Conservation (phyloP, 2,888 invertebrate genomes). For the Dioctria rufipes region DNA sequence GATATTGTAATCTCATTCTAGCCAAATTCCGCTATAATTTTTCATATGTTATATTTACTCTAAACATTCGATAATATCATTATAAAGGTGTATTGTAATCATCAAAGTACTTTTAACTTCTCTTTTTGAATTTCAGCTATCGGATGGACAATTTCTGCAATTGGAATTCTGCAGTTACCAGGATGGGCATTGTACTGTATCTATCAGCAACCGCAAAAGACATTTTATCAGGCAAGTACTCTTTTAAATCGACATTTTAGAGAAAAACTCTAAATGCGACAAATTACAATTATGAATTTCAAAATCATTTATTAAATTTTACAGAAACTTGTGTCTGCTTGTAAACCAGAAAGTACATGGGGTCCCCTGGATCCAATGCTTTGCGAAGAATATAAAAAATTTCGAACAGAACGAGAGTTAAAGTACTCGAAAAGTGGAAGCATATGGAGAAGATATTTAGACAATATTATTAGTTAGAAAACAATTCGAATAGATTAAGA, state of each 20-base stretch:
- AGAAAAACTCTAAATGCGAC: too few species aligned
- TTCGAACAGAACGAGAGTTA: slow-evolving; percentile 53
- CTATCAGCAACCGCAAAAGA: slow-evolving; percentile 65
- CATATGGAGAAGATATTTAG: slow-evolving; percentile 61
- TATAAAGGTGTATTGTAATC: too few species aligned
- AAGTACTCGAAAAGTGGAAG: slow-evolving; percentile 32
- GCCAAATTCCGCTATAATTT: too few species aligned
- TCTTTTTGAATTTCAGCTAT: slow-evolving; percentile 62
- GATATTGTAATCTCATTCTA: too few species aligned
- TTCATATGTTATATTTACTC: too few species aligned
- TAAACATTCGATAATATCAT: too few species aligned
- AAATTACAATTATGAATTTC: too few species aligned
- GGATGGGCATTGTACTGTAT: slow-evolving; percentile 68
- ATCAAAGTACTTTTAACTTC: neutral
- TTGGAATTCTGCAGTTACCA: slow-evolving; percentile 73
- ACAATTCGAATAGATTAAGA: neutral
- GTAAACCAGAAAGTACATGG: slow-evolving; percentile 66
- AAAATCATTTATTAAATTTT: neutral
- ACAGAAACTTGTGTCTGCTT: slow-evolving; percentile 67
- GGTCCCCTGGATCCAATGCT: slow-evolving; percentile 68
- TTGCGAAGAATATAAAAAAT: slow-evolving; percentile 72
- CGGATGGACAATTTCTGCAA: slow-evolving; percentile 72
- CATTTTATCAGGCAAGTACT: slow-evolving; percentile 58
- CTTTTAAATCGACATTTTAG: neutral
- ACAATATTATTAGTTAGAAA: slow-evolving; percentile 68